A percentile compares a stretch with the other conserved stretches of the same genome.
phyloP scores from a whole-genome alignment of 2,888 invertebrate genomes.

The Pandemis cinnamomeana region DNA sequence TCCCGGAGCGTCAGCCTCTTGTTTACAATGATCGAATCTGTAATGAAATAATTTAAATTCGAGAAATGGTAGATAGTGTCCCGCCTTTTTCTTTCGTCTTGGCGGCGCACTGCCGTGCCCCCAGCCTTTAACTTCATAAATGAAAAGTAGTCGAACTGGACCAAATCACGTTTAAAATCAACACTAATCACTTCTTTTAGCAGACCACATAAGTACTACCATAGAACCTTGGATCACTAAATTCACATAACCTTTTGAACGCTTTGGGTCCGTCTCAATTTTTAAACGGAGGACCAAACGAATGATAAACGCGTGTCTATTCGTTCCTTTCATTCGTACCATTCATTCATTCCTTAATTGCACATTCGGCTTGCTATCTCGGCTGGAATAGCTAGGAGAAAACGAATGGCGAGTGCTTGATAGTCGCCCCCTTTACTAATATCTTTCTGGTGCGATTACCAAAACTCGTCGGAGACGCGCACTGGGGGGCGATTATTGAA shows the following conservation, averaged over 20 bases:
- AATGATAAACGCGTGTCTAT: conserved; percentile 40
- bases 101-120: no score
- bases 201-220: neutral
- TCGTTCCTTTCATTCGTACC: conserved; percentile 43
- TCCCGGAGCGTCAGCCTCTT: no score
- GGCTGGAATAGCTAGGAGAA: conserved; percentile 48
- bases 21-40: no score
- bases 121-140: no score
- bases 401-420: conserved; percentile 58
- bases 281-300: conserved; percentile 27
- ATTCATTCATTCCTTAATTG: conserved; percentile 62
- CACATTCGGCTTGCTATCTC: conserved; percentile 54
- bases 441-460: conserved; percentile 45
- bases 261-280: conserved; percentile 25
- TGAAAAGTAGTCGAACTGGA: no score
- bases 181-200: neutral
- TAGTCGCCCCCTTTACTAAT: conserved; percentile 52
- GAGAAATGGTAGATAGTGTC: no score
- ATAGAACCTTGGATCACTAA: neutral
- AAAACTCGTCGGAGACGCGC: conserved; percentile 5
- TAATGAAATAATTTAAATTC: no score
- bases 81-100: no score
- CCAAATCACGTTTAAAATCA: neutral
- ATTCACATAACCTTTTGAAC: conserved; percentile 1
- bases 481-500: conserved; percentile 2